Evolutionary conservation across 1,140 invertebrate species (phyloP).

Genomic region (Drosophila arawakana): DNA sequence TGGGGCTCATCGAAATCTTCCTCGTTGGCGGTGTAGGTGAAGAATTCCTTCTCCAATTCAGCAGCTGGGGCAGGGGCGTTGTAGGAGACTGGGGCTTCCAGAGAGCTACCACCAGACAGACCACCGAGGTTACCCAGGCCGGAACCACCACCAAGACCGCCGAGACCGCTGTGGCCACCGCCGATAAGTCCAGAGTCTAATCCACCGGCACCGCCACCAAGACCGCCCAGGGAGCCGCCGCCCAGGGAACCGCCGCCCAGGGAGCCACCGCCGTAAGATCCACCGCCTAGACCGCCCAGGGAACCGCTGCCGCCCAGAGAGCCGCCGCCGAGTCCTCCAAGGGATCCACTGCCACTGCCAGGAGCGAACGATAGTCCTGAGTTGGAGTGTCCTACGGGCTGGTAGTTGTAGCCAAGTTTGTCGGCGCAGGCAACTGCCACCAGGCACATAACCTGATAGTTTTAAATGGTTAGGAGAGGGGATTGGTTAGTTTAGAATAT

Average conservation of each 20-base stretch:
- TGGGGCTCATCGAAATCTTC: slow-evolving; percentile 67
- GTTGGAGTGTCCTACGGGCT: slow-evolving; percentile 67
- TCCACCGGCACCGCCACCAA: slow-evolving; percentile 28
- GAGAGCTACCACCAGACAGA: slow-evolving; percentile 30
- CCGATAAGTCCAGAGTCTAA: slow-evolving; percentile 31
- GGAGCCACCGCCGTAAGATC: neutral
- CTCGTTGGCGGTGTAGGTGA: slow-evolving; percentile 64
- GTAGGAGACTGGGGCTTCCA: slow-evolving; percentile 53
- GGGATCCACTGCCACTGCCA: slow-evolving; percentile 43
- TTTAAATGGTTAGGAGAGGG: neutral
- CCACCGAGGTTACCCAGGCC: slow-evolving; percentile 20
- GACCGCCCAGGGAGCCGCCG: slow-evolving; percentile 17
- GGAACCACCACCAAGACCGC: slow-evolving; percentile 20
- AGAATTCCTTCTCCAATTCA: slow-evolving; percentile 76
- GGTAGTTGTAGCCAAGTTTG: slow-evolving; percentile 80
- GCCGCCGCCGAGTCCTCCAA: slow-evolving; percentile 12
- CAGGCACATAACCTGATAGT: slow-evolving; percentile 68
- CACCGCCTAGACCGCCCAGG: slow-evolving; percentile 34
- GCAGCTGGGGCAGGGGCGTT: slow-evolving; percentile 59
- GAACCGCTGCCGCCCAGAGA: slow-evolving; percentile 11
- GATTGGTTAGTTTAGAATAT: slow-evolving; percentile 45
- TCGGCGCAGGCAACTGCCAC: slow-evolving; percentile 76
- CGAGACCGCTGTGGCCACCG: slow-evolving; percentile 9
- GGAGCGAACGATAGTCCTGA: slow-evolving; percentile 68
- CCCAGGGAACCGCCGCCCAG: slow-evolving; percentile 1